Evolutionary conservation across 2,113 vertebrate genomes (phyloP), one percentile per base, ranked within the genome.

Genomic region (Electrona antarctica): DNA sequence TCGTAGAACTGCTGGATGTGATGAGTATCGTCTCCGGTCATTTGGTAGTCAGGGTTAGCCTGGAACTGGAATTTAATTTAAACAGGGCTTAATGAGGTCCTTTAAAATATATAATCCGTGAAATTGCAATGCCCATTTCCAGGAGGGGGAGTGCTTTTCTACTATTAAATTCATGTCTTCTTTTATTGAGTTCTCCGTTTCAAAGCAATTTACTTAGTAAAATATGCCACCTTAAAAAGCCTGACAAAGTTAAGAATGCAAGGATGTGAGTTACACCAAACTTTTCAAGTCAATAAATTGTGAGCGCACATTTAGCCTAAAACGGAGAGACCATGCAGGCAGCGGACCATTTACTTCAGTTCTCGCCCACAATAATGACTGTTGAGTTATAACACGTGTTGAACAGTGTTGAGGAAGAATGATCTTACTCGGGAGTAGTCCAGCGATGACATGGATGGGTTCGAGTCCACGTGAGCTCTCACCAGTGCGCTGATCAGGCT

Each of bases 1-100:
- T 99, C 98, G 46, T 99, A 99, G 95, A 99, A 99, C 89, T 99
- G 98, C 92, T 99, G 98, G 92, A 99, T 98, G 83, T 98, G 97
- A 88, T 99, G 97, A 49, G 97, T 98, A 94, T 98, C 97, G 76
- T 98, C 97, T 71, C 97, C 97, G 83, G 93, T 94, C 95, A 99
- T 93, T 93, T 99, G 98, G 93, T 97, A 99, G 92, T 99, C 98
- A 82, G 97, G 96, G 94, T 95, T 98, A 12, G 98, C 95, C 93
- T 99, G 98, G 90, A 99, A 99, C 98, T 99, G 95, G 93, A 94
- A 95, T 96, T 94, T 93, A 93, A 94, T 94, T 94, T 93, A 84
- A 89, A 94, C 89, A 94, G 86, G 87, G 88, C 94, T 97, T 96
- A 96, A 97, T 95, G 94, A 96, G 95, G 91, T 92, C 94, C 93